A percentile compares a stretch with the other conserved stretches of the same genome.
These are phyloP conservation scores for Coptodon bakossiorum DNA, from an alignment of 2,113 vertebrate species.

Conservation along the genomic window DNA sequence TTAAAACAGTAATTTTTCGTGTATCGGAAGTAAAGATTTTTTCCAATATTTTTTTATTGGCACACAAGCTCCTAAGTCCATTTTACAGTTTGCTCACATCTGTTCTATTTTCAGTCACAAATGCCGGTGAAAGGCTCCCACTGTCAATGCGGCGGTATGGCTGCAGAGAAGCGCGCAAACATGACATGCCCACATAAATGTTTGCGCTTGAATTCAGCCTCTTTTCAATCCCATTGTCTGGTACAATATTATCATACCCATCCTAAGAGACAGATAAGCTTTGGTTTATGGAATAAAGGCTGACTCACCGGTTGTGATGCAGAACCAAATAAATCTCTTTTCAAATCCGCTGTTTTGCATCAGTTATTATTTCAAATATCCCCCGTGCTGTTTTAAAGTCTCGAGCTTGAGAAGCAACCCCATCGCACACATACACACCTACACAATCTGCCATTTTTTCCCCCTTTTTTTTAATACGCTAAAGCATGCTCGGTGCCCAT, in stretches of 20 bases:
- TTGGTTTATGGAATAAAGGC: conserved; percentile 47
- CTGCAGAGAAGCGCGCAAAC: background rate
- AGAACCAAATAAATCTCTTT: conserved; percentile 58
- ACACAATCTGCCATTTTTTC: background rate
- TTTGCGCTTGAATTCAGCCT: background rate
- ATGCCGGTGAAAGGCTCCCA: background rate
- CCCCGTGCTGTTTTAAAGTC: conserved; percentile 26
- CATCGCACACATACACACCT: background rate
- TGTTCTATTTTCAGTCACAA: background rate
- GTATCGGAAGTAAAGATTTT: background rate
- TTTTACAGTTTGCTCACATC: background rate
- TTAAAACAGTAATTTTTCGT: background rate
- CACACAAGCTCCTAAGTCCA: background rate
- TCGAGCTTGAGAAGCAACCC: background rate
- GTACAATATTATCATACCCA: conserved; percentile 40
- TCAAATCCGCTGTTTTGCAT: conserved; percentile 57
- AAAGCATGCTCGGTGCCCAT: conserved; percentile 1
- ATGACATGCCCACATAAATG: background rate
- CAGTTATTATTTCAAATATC: conserved; percentile 57
- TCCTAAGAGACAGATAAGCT: conserved; percentile 61
- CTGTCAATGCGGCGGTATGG: background rate
- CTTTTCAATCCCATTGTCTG: conserved; percentile 8
- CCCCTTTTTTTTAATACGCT: background rate
- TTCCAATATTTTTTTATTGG: background rate
- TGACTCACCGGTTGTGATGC: conserved; percentile 38